Conservation (phyloP, 2,888 invertebrate genomes). For the Andrena bicolor region DNA sequence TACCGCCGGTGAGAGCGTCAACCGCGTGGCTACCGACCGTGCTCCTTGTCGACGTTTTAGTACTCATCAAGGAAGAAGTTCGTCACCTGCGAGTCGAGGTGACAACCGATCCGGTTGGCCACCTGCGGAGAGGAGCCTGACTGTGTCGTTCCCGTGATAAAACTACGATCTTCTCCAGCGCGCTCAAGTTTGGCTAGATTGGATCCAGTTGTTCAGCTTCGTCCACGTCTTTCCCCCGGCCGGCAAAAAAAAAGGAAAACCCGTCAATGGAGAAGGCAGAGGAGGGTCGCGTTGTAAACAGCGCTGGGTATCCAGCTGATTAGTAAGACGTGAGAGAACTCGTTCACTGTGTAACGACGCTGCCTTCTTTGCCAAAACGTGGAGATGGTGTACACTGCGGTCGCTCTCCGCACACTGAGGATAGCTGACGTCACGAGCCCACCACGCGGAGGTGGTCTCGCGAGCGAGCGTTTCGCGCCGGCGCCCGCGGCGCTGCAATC, state of each 20-base stretch:
- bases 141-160: not conserved
- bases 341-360: conserved; percentile 66
- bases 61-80: conserved; percentile 73
- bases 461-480: conserved; percentile 80
- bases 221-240: not conserved
- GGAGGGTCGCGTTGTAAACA: conserved; percentile 28
- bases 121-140: conserved; percentile 15
- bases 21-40: conserved; percentile 74
- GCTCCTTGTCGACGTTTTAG: conserved; percentile 67
- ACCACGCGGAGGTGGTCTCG: conserved; percentile 84
- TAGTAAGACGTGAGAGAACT: conserved; percentile 55
- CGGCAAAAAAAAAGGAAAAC: not conserved
- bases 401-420: conserved; percentile 84
- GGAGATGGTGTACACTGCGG: conserved; percentile 83
- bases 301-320: conserved; percentile 54
- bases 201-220: conserved; percentile 3
- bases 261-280: conserved; percentile 19
- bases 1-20: conserved; percentile 66
- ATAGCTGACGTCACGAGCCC: conserved; percentile 83
- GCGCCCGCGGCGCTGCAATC: conserved; percentile 78
- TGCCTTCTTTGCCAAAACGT: conserved; percentile 75
- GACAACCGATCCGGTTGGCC: conserved; percentile 31
- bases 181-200: conserved; percentile 9
- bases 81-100: conserved; percentile 40
- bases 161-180: conserved; percentile 18